phyloP scores from a whole-genome alignment of 2,797 vertebrate genomes.

The Merluccius polli region DNA sequence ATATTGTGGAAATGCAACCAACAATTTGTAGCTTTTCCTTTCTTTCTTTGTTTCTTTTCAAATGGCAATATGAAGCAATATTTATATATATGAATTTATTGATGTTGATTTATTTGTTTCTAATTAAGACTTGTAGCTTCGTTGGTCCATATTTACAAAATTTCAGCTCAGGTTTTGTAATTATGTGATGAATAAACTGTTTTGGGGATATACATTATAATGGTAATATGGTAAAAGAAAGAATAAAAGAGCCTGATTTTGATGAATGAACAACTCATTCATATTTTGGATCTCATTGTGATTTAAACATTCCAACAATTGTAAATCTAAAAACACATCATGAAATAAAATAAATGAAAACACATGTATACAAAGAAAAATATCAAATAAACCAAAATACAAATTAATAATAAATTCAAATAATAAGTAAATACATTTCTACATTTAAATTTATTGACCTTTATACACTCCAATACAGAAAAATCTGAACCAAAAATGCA shows the following conservation, averaged over 20 bases:
- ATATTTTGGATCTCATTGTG: not conserved
- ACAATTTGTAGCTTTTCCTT: not conserved
- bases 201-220: not conserved
- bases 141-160: conserved; percentile 16
- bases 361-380: conserved; percentile 11
- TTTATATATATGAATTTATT: conserved; percentile 6
- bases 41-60: not conserved
- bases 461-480: not conserved
- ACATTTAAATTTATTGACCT: conserved; percentile 8
- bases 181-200: not conserved
- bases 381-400: conserved; percentile 9
- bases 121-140: not conserved
- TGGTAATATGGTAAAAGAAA: not conserved
- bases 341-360: not conserved
- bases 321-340: not conserved
- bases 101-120: not conserved
- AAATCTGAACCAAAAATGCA: not conserved
- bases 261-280: not conserved
- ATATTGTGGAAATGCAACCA: not conserved
- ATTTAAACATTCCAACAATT: too few relatives aligned
- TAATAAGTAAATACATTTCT: conserved; percentile 4
- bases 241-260: not conserved
- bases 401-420: conserved; percentile 11
- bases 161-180: not conserved
- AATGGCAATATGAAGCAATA: not conserved